Base-by-base conservation (phyloP, 2,888 invertebrate genomes). In the Platypus cylindrus region DNA sequence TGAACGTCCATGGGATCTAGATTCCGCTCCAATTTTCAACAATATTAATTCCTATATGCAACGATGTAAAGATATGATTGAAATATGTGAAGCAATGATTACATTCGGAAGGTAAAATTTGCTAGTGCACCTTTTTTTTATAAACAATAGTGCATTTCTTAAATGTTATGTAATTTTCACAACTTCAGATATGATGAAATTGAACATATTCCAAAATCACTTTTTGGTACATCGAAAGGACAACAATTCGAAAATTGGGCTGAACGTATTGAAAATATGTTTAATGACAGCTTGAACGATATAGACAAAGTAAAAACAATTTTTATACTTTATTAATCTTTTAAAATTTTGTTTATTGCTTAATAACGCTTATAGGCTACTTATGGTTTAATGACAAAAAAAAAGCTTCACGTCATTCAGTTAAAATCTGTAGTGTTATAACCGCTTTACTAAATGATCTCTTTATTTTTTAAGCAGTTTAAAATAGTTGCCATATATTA, bases 71-170 rank as follows among this genome's bases (percentile, higher is more conserved):
- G 86, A 91, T 60, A 71, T 90, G 63, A 71, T 87, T 30, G 83
- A 90, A 62, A 78, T 91, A 12, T 90, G 87, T 55, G 80, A 86
- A 49, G 78, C 84, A 32, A 87, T 90, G 80, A 78, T 85, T 39
- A 81, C 84, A 36, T 91, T 89, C 62, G 86, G 83, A 3, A 73
- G 78, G 49, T 45, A 35, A 35, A 8, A 8, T 17, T 20, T 20
- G 9, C 20, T 20, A 7, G 9, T 9, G 20, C 7, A 20, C 7
- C 5, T 20, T 20, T 20, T 20, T 7, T 20, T 20, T 7, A 20
- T 7, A 7, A 20, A 20, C 5, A 20, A 20, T 20, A 20, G 7
- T n/a, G n/a, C 20, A 5, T 20, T 5, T 7, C 20, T 9, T 5
- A 9, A 9, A 15, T 28, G 15, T 16, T 24, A 13, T 16, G 16